phyloP scores from a whole-genome alignment of 2,113 vertebrate genomes.

The Bos indicus region DNA sequence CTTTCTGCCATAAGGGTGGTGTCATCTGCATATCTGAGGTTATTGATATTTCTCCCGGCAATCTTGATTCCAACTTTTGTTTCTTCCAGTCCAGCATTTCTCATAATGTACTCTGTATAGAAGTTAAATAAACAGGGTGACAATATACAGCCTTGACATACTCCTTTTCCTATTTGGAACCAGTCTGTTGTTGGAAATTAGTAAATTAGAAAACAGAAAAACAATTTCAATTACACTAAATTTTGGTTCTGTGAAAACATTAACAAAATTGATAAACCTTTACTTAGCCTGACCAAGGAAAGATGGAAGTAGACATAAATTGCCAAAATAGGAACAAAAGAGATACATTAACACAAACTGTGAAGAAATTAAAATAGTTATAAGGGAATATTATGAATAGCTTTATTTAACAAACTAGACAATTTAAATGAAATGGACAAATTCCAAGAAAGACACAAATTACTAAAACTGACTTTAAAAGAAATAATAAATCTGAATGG shows the following conservation, averaged over 20 bases:
- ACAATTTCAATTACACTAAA: not conserved
- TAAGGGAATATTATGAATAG: not conserved
- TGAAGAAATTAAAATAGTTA: not conserved
- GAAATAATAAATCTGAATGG: not conserved
- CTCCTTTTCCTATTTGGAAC: no score
- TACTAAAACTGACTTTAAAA: not conserved
- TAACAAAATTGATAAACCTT: not conserved
- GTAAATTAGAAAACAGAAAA: not conserved
- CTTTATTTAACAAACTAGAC: not conserved
- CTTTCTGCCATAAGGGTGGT: no score
- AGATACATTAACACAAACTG: not conserved
- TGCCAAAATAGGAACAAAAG: not conserved
- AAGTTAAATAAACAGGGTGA: no score
- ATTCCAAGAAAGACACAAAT: not conserved
- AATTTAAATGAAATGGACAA: not conserved
- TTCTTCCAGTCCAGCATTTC: no score
- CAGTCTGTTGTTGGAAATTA: not conserved
- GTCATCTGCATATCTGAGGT: no score
- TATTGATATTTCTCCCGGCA: no score
- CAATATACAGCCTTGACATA: no score
- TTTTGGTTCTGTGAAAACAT: not conserved
- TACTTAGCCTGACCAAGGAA: not conserved
- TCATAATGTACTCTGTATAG: no score
- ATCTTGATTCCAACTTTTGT: no score
- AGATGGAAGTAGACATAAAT: not conserved